Conservation (phyloP, 2,888 invertebrate genomes). For the Macroteleia sp. region DNA sequence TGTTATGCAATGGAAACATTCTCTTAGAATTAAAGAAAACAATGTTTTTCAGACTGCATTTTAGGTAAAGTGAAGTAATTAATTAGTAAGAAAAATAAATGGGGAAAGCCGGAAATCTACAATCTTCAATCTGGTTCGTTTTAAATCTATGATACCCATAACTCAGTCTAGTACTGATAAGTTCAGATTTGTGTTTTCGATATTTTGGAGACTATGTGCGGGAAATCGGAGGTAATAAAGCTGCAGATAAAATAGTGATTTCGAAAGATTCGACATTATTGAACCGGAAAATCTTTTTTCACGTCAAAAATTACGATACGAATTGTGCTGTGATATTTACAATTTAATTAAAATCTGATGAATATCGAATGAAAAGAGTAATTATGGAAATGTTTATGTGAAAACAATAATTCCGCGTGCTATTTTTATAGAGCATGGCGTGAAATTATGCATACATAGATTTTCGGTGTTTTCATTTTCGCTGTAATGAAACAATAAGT, state of each 20-base stretch:
- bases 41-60: too few relatives aligned
- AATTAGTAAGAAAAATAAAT: too few relatives aligned
- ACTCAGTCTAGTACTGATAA: constrained; percentile 25
- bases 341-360: too few relatives aligned
- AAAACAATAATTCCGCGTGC: too few relatives aligned
- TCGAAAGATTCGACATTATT: not conserved
- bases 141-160: constrained; percentile 22
- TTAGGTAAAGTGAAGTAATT: too few relatives aligned
- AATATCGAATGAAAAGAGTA: too few relatives aligned
- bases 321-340: not conserved
- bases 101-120: constrained; percentile 10
- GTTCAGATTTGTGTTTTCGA: constrained; percentile 21
- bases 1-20: too few relatives aligned
- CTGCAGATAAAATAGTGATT: not conserved
- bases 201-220: constrained; percentile 17
- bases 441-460: too few relatives aligned
- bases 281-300: not conserved
- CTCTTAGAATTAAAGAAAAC: too few relatives aligned
- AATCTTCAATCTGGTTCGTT: constrained; percentile 13
- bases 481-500: constrained; percentile 11
- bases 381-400: too few relatives aligned
- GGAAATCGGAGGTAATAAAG: constrained; percentile 5
- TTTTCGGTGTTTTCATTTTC: not conserved
- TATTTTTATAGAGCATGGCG: too few relatives aligned
- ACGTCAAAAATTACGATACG: too few relatives aligned